Percentiles rank a stretch among this genome's conserved stretches.
Evolutionary conservation across 2,888 invertebrate species (phyloP).

Genomic region (Drosophila recens): DNA sequence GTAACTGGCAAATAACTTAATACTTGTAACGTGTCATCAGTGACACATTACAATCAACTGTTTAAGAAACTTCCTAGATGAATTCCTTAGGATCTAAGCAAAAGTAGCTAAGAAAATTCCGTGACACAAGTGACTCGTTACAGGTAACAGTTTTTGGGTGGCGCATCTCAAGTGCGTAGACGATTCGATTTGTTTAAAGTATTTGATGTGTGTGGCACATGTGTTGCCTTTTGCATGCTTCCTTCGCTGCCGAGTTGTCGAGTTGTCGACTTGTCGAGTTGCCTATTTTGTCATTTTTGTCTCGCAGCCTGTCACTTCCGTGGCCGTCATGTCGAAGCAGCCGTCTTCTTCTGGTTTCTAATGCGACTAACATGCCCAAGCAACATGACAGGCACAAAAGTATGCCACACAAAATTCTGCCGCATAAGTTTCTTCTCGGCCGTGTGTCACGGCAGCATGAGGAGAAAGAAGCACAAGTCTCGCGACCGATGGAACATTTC

Average conservation of each 20-base stretch:
- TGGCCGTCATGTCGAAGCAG: constrained; percentile 65
- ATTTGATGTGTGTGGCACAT: constrained; percentile 61
- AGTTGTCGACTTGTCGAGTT: constrained; percentile 15
- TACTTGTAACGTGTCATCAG: not conserved
- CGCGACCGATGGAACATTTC: constrained; percentile 59
- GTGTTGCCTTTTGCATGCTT: constrained; percentile 57
- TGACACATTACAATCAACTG: constrained; percentile 2
- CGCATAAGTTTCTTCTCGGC: constrained; percentile 65
- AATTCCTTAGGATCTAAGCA: not conserved
- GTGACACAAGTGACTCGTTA: constrained; percentile 5
- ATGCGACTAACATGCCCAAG: constrained; percentile 37
- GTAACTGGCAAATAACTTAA: not conserved
- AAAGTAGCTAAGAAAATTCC: not conserved
- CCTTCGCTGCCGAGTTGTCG: not conserved
- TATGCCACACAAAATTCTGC: constrained; percentile 33
- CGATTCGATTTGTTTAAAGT: constrained; percentile 71
- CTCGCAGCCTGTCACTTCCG: constrained; percentile 62
- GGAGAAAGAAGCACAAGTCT: not conserved
- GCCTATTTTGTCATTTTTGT: constrained; percentile 64
- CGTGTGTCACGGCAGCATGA: constrained; percentile 19
- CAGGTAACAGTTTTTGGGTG: constrained; percentile 5
- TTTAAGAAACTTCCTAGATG: not conserved
- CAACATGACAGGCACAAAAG: constrained; percentile 53
- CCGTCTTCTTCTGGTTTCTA: constrained; percentile 62
- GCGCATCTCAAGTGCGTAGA: constrained; percentile 24